These are phyloP conservation scores for Mechanitis messenoides DNA, from an alignment of 2,888 invertebrate genomes.

Conservation along the genomic window DNA sequence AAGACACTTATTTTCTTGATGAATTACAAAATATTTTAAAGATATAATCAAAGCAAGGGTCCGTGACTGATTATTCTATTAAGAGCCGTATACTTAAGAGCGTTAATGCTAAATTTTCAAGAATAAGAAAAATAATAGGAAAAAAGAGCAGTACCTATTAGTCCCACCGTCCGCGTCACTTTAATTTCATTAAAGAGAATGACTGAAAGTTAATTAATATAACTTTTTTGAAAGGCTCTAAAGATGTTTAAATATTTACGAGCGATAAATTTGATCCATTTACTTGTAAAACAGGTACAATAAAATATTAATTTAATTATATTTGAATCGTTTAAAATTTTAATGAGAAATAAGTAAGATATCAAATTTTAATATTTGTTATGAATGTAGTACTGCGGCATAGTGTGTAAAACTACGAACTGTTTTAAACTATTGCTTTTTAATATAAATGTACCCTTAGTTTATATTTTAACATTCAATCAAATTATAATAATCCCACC, in stretches of 20 bases:
- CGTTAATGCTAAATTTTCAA: background rate
- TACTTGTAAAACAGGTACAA: background rate
- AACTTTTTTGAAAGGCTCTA: background rate
- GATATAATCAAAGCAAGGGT: background rate
- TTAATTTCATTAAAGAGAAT: conserved; percentile 5
- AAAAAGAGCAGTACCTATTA: background rate
- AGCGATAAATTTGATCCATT: background rate
- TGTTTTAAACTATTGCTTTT: background rate
- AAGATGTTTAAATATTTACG: background rate
- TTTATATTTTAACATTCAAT: no score
- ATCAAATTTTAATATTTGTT: no score
- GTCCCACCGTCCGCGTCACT: background rate
- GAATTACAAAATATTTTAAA: background rate
- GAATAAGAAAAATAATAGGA: background rate
- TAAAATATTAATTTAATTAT: no score
- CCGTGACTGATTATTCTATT: conserved; percentile 1
- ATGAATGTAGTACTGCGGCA: no score
- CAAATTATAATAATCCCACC: no score
- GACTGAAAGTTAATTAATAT: conserved; percentile 1
- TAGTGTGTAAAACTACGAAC: no score
- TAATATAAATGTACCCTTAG: no score
- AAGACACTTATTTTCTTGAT: no score
- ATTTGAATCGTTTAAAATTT: no score
- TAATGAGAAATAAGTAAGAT: no score
- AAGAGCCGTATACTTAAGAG: background rate